Evolutionary conservation across 2,797 vertebrate genomes (phyloP).

Genomic region (Characodon lateralis): DNA sequence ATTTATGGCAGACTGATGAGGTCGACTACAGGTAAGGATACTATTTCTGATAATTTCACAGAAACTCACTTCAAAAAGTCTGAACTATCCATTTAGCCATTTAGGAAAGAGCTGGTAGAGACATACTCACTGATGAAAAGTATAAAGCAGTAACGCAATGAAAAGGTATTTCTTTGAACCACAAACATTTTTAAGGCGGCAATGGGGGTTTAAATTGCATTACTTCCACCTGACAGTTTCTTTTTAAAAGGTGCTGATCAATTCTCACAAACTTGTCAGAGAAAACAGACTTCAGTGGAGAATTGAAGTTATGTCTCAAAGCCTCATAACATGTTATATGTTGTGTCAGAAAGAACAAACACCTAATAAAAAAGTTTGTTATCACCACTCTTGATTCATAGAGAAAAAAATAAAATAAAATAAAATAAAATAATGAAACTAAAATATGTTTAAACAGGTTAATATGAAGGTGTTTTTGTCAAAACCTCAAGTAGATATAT

Average conservation of each 20-base stretch:
- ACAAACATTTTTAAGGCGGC: neutral
- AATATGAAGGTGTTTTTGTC: neutral
- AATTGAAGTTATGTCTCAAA: neutral
- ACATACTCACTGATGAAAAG: neutral
- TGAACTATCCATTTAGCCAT: neutral
- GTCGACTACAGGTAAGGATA: neutral
- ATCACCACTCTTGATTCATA: too few species aligned
- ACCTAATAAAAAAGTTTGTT: too few species aligned
- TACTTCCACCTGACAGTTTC: neutral
- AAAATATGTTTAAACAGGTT: neutral
- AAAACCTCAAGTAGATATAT: too few species aligned
- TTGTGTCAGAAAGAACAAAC: neutral
- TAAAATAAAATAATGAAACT: neutral
- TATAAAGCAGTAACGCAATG: neutral
- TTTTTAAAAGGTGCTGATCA: neutral
- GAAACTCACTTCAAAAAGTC: neutral
- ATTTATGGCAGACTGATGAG: too few species aligned
- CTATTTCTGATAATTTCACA: neutral
- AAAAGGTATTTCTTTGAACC: too few species aligned
- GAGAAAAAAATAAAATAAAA: neutral
- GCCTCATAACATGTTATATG: neutral
- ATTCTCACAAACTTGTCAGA: neutral
- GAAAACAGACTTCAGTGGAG: neutral
- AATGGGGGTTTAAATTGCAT: neutral
- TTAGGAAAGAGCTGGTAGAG: neutral